Conservation (phyloP, 2,797 vertebrate genomes). For the Simalia tracyae region DNA sequence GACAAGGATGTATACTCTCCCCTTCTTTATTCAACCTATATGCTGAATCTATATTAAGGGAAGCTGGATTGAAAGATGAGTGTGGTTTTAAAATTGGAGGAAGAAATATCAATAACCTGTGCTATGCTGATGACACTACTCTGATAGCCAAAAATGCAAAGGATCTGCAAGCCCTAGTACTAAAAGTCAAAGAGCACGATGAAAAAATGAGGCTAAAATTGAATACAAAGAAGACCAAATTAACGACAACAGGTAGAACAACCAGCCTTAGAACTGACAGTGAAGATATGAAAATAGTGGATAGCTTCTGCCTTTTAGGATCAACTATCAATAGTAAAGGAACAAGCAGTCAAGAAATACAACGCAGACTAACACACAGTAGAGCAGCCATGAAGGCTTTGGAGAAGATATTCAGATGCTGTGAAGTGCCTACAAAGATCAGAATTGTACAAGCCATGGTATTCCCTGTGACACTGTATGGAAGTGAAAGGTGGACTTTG, state of each 20-base stretch:
- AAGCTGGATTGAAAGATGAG: neutral
- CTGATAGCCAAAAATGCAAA: neutral
- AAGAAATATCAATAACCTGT: neutral
- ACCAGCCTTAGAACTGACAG: neutral
- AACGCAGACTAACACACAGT: neutral
- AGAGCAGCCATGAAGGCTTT: neutral
- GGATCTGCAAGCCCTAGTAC: neutral
- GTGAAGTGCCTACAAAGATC: neutral
- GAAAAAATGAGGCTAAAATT: neutral
- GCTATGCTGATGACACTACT: neutral
- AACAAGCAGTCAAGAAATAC: neutral
- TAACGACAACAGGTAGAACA: neutral
- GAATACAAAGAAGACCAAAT: neutral
- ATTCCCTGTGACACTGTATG: neutral
- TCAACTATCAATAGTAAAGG: neutral
- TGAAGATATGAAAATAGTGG: neutral
- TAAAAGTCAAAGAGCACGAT: neutral
- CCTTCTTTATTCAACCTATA: neutral
- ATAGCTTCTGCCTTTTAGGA: neutral
- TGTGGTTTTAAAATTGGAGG: neutral
- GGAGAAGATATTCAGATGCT: neutral
- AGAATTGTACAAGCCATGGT: neutral
- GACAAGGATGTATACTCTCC: neutral
- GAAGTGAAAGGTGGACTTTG: neutral
- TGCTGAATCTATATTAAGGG: neutral